Percentiles rank a stretch among this genome's conserved stretches.
Conservation (phyloP, 2,888 invertebrate species). For the Tetropium fuscum region DNA sequence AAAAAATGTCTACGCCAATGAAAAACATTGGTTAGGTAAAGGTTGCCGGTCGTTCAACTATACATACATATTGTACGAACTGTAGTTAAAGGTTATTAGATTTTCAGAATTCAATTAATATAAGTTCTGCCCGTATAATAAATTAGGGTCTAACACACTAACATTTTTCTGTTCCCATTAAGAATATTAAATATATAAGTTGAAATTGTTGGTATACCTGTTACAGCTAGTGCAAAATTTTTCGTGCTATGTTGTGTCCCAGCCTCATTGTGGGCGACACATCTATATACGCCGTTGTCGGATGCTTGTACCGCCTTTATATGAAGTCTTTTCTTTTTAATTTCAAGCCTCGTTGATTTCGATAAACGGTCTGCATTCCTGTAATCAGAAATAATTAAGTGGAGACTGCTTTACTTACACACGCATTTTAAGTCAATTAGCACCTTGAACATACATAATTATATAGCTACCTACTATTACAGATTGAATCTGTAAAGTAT, state of each 20-base stretch:
- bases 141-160: no score
- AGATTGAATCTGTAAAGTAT: no score
- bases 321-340: constrained; percentile 72
- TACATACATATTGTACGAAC: no score
- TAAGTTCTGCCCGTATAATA: no score
- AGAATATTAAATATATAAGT: no score
- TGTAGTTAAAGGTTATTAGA: no score
- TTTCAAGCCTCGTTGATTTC: constrained; percentile 70
- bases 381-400: constrained; percentile 41
- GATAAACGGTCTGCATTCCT: constrained; percentile 75
- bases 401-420: neutral
- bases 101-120: no score
- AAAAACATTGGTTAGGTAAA: no score
- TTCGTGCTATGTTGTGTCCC: constrained; percentile 69
- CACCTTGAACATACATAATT: neutral
- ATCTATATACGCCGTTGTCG: constrained; percentile 82
- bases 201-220: constrained; percentile 65
- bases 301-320: constrained; percentile 69
- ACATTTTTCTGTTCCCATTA: no score
- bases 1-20: no score
- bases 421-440: neutral
- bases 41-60: no score
- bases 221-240: constrained; percentile 69
- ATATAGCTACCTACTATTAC: neutral
- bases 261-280: constrained; percentile 77